Percentiles rank a stretch among this genome's conserved stretches.
phyloP scores from a whole-genome alignment of 2,113 vertebrate species.

The Gymnorhina tibicen region DNA sequence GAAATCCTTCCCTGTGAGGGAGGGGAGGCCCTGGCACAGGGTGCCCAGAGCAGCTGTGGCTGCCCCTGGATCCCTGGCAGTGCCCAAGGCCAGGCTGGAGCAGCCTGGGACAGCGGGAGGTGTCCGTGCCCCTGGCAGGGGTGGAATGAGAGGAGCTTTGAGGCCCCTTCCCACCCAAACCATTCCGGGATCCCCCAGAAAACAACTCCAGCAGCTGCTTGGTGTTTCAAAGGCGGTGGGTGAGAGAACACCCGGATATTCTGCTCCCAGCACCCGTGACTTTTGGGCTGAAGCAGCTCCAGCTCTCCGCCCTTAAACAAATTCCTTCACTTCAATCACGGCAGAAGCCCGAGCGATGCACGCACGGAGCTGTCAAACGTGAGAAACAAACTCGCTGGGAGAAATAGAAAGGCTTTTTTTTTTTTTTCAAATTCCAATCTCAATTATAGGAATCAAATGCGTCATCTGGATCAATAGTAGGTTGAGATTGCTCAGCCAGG shows the following conservation, averaged over 20 bases:
- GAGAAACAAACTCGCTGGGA: not conserved
- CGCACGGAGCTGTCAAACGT: not conserved
- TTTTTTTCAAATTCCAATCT: not conserved
- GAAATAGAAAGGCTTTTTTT: not conserved
- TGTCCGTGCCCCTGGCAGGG: not conserved
- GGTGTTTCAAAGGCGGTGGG: fast-evolving
- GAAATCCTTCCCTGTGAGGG: not conserved
- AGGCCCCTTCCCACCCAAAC: not conserved
- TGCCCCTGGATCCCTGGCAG: not conserved
- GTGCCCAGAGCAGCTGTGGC: not conserved
- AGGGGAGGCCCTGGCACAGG: not conserved
- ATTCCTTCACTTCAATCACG: not conserved
- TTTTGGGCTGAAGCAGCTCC: not conserved
- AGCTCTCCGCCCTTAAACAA: not conserved
- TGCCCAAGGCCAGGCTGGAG: not conserved
- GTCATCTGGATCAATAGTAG: not conserved
- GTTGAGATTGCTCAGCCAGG: not conserved
- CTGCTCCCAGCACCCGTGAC: not conserved
- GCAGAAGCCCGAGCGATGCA: not conserved
- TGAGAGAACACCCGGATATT: not conserved
- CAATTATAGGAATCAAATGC: not conserved
- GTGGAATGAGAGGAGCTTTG: not conserved
- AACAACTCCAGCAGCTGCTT: not conserved
- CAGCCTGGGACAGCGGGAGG: fast-evolving
- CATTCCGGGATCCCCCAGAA: not conserved